Percentiles rank a stretch among this genome's conserved stretches.
Conservation (phyloP, 2,797 vertebrate genomes). For the Sebastiscus tertius region DNA sequence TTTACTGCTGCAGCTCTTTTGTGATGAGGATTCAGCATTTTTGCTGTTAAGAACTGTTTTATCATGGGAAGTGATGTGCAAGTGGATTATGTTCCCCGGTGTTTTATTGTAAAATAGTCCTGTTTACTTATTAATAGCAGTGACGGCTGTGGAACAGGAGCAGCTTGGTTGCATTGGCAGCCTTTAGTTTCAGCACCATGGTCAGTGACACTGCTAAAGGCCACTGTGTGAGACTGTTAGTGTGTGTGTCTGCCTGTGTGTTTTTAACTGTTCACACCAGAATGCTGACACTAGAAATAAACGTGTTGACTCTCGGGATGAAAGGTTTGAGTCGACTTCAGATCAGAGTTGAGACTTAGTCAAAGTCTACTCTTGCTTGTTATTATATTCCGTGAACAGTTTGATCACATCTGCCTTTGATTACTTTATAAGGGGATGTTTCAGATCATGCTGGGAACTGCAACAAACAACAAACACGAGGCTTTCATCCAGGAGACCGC, state of each 20-base stretch:
- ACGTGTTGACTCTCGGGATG: background rate
- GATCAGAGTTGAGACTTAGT: background rate
- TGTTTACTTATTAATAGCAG: slow-evolving; percentile 3
- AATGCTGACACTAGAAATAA: background rate
- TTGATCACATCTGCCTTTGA: background rate
- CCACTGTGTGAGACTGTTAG: background rate
- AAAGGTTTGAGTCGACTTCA: background rate
- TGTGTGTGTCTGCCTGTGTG: background rate
- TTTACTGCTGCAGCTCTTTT: slow-evolving; percentile 22
- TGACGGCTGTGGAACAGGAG: background rate
- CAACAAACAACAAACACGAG: background rate
- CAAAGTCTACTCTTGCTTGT: background rate
- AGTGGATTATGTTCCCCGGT: background rate
- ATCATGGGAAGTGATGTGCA: background rate
- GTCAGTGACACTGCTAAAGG: slow-evolving; percentile 67
- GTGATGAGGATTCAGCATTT: background rate
- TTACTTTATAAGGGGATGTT: background rate
- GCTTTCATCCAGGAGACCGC: no score
- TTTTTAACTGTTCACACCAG: background rate
- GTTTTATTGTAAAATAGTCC: background rate
- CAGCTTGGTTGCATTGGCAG: background rate
- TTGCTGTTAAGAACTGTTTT: background rate
- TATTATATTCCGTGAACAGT: background rate
- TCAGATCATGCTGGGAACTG: background rate
- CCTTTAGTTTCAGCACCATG: slow-evolving; percentile 77